A percentile compares a stretch with the other conserved stretches of the same genome.
Conservation (phyloP, 2,113 vertebrate genomes). For the Sorex fumeus region DNA sequence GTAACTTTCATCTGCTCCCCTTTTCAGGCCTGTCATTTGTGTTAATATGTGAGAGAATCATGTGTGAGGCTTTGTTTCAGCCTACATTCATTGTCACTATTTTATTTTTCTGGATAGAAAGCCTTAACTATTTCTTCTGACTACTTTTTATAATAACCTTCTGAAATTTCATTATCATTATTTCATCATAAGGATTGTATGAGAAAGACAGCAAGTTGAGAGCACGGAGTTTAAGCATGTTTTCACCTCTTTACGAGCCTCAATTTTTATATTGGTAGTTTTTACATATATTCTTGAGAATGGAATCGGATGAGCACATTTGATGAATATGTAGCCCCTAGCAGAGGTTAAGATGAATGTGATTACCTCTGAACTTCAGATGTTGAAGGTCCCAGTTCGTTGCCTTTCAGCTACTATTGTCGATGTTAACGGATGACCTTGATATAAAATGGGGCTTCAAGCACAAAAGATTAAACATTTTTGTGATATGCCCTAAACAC, state of each 20-base stretch:
- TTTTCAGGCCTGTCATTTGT: neutral
- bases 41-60: neutral
- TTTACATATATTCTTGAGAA: neutral
- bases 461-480: neutral
- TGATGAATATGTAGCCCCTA: neutral
- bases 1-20: neutral
- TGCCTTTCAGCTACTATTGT: neutral
- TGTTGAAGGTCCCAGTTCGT: neutral
- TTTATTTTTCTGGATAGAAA: neutral
- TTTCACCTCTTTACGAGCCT: neutral
- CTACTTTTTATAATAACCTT: neutral
- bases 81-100: neutral
- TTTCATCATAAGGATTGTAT: neutral
- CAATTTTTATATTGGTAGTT: neutral
- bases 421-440: neutral
- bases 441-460: neutral
- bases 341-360: neutral
- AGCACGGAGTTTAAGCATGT: neutral
- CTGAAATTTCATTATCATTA: neutral
- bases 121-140: too few relatives aligned
- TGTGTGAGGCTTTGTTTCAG: neutral
- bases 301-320: neutral
- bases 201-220: neutral
- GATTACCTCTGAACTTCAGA: neutral
- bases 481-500: neutral